phyloP scores from a whole-genome alignment of 1,140 invertebrate genomes.

The Brachionus plicatilis region DNA sequence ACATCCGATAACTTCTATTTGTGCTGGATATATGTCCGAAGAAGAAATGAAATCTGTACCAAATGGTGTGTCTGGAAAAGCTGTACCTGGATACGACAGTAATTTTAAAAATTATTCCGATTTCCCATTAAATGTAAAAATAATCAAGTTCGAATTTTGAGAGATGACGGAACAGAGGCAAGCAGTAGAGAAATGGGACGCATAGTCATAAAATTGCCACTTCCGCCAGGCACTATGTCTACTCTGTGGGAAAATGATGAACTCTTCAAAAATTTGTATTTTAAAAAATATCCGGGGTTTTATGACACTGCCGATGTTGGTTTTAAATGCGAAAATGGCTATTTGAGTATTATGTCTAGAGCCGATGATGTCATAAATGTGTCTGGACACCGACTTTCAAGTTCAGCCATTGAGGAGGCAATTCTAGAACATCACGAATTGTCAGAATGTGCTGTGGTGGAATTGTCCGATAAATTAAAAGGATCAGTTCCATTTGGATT shows the following conservation, averaged over 20 bases:
- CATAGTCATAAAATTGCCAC: constrained; percentile 74
- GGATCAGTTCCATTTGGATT: constrained; percentile 81
- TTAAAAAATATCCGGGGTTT: constrained; percentile 77
- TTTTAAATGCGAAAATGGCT: constrained; percentile 71
- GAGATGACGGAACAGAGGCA: constrained; percentile 66
- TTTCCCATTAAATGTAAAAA: neutral
- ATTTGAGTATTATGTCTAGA: constrained; percentile 77
- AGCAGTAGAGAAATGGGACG: constrained; percentile 68
- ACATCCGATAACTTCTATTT: constrained; percentile 76
- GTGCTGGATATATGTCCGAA: constrained; percentile 63
- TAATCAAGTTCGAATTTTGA: constrained; percentile 66
- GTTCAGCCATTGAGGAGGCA: constrained; percentile 79
- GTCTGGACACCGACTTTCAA: constrained; percentile 80
- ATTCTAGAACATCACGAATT: constrained; percentile 73
- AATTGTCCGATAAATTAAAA: constrained; percentile 78
- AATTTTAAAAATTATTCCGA: constrained; percentile 45
- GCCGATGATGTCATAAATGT: constrained; percentile 95
- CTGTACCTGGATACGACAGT: constrained; percentile 78
- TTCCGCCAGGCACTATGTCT: constrained; percentile 77
- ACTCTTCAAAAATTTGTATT: constrained; percentile 74
- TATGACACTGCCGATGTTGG: constrained; percentile 93
- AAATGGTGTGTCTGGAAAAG: constrained; percentile 67
- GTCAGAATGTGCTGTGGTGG: constrained; percentile 76
- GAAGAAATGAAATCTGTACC: constrained; percentile 58
- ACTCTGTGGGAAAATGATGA: constrained; percentile 75